Conservation (phyloP, 2,888 invertebrate genomes). For the Ctenicera cuprea region DNA sequence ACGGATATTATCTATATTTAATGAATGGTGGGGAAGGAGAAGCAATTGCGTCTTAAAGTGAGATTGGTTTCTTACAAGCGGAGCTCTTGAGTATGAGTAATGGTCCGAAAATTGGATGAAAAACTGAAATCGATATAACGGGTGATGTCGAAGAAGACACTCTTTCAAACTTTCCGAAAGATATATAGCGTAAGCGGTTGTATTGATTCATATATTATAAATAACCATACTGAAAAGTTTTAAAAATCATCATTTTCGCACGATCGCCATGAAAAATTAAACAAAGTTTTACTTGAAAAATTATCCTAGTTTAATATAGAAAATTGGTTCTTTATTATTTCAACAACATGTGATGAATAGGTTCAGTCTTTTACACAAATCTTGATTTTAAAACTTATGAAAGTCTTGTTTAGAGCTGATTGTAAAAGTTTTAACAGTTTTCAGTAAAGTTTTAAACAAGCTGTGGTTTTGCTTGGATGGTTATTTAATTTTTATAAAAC, state of each 20-base stretch:
- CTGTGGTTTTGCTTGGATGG: too few species aligned
- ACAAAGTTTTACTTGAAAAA: not conserved
- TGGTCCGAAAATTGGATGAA: slow-evolving; percentile 54
- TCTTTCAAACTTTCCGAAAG: slow-evolving; percentile 30
- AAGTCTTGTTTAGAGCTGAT: not conserved
- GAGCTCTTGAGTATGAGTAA: slow-evolving; percentile 54
- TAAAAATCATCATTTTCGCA: not conserved
- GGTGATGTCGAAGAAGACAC: slow-evolving; percentile 37
- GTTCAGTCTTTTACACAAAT: not conserved
- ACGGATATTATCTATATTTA: slow-evolving; percentile 52
- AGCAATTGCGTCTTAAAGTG: slow-evolving; percentile 54
- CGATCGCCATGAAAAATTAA: slow-evolving; percentile 2
- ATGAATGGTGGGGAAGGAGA: slow-evolving; percentile 49
- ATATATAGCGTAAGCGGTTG: slow-evolving; percentile 18
- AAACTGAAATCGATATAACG: slow-evolving; percentile 49
- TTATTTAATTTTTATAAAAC: too few species aligned
- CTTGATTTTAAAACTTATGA: not conserved
- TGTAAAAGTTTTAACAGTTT: too few species aligned
- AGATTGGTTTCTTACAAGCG: slow-evolving; percentile 53
- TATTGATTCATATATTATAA: slow-evolving; percentile 24
- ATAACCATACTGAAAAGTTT: slow-evolving; percentile 4
- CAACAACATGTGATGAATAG: not conserved
- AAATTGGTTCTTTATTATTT: slow-evolving; percentile 1
- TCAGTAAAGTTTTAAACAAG: too few species aligned
- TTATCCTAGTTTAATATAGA: not conserved